Conservation (phyloP, 2,888 invertebrate genomes). For the Ptilodon capucinus region DNA sequence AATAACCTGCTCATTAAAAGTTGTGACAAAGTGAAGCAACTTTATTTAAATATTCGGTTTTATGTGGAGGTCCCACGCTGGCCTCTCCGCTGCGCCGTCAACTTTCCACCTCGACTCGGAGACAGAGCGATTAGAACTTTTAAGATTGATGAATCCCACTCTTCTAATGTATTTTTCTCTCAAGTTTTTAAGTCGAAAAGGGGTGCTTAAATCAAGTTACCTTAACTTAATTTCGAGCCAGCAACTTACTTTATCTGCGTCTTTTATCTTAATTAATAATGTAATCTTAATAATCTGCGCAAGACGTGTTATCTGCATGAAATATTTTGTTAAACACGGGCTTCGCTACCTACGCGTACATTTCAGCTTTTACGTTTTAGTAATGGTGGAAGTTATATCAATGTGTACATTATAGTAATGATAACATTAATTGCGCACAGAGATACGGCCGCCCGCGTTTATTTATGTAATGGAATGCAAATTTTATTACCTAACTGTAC, state of each 20-base stretch:
- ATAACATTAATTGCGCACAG: slow-evolving; percentile 35
- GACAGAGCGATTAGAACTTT: slow-evolving; percentile 63
- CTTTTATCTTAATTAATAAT: slow-evolving; percentile 29
- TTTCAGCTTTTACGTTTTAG: background rate
- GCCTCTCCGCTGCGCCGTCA: slow-evolving; percentile 11
- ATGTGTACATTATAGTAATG: slow-evolving; percentile 15
- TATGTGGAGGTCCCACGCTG: slow-evolving; percentile 19
- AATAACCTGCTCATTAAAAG: slow-evolving; percentile 41
- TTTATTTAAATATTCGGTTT: slow-evolving; percentile 33
- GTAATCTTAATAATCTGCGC: slow-evolving; percentile 8
- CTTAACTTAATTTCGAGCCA: slow-evolving; percentile 37
- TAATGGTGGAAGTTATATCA: slow-evolving; percentile 6
- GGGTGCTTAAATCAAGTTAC: slow-evolving; percentile 46
- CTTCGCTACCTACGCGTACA: background rate
- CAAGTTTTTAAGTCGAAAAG: slow-evolving; percentile 33
- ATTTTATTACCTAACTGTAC: slow-evolving; percentile 39
- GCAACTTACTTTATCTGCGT: slow-evolving; percentile 28
- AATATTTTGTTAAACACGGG: background rate
- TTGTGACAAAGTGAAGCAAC: slow-evolving; percentile 22
- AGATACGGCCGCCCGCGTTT: slow-evolving; percentile 31
- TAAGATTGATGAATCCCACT: slow-evolving; percentile 65
- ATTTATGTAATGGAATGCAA: slow-evolving; percentile 48
- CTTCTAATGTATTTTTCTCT: slow-evolving; percentile 49
- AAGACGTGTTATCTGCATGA: slow-evolving; percentile 7
- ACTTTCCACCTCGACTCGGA: slow-evolving; percentile 48